These are phyloP conservation scores for Paedocypris sp. DNA, from an alignment of 2,113 vertebrate species.

Conservation along the genomic window DNA sequence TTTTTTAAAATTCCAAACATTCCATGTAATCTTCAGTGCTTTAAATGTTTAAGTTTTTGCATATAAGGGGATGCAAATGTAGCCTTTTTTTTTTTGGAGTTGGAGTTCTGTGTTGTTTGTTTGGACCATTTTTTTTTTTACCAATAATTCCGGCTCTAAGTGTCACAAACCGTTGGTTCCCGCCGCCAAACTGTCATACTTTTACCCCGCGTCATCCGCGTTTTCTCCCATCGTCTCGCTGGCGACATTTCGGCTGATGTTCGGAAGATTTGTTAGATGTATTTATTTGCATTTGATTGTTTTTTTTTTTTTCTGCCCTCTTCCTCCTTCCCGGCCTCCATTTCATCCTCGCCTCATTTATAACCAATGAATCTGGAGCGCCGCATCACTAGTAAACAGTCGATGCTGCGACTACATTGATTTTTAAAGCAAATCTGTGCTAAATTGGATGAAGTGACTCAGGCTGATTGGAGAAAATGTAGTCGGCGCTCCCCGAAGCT, in stretches of 20 bases:
- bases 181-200: slow-evolving; percentile 43
- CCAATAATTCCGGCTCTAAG: slow-evolving; percentile 20
- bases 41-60: slow-evolving; percentile 48
- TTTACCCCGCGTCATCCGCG: slow-evolving; percentile 29
- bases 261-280: not conserved
- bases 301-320: no score
- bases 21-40: slow-evolving; percentile 43
- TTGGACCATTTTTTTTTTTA: slow-evolving; percentile 37
- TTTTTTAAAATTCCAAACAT: slow-evolving; percentile 49
- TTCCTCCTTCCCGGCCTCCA: not conserved
- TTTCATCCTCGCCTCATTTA: not conserved
- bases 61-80: slow-evolving; percentile 9
- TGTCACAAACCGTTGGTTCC: slow-evolving; percentile 43
- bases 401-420: slow-evolving; percentile 52
- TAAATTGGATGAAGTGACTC: slow-evolving; percentile 50
- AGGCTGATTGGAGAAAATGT: slow-evolving; percentile 41
- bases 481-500: slow-evolving; percentile 28
- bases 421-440: slow-evolving; percentile 42
- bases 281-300: slow-evolving; percentile 28
- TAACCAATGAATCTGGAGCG: slow-evolving; percentile 1
- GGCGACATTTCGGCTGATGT: not conserved
- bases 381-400: slow-evolving; percentile 21
- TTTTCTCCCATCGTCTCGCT: not conserved
- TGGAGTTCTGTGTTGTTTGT: slow-evolving; percentile 39
- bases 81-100: slow-evolving; percentile 45